Conservation (phyloP, 2,797 vertebrate genomes). For the Semotilus atromaculatus region DNA sequence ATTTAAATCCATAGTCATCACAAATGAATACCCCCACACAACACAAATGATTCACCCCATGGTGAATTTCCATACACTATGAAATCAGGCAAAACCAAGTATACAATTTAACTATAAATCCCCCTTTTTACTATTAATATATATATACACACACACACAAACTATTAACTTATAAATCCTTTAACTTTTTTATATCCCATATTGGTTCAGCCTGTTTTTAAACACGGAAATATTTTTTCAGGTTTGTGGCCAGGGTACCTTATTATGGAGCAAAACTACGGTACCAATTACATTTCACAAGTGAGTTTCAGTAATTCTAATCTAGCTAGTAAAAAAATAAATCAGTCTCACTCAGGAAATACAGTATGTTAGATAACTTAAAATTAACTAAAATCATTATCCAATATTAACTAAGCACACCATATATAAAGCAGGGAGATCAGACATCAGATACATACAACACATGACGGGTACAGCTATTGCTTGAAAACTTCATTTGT, state of each 20-base stretch:
- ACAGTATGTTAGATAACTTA: background rate
- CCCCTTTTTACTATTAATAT: too few relatives aligned
- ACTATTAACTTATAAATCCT: too few relatives aligned
- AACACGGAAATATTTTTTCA: background rate
- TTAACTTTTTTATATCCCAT: background rate
- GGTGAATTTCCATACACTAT: background rate
- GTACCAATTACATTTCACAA: background rate
- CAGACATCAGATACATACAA: background rate
- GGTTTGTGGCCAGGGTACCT: background rate
- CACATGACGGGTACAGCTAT: background rate
- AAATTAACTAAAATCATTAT: background rate
- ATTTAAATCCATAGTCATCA: background rate
- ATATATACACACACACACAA: too few relatives aligned
- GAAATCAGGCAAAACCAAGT: background rate
- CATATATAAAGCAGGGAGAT: background rate
- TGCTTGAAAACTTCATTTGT: background rate
- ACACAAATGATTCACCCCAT: too few relatives aligned
- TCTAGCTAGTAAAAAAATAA: background rate
- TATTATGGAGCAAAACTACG: background rate
- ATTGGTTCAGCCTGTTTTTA: background rate
- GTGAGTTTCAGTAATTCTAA: background rate
- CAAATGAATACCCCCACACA: too few relatives aligned
- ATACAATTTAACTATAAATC: background rate
- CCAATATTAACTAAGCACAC: background rate
- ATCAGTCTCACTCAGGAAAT: background rate